Base-by-base conservation (phyloP, 1,140 invertebrate genomes). In the Carcinoscorpius rotundicauda region DNA sequence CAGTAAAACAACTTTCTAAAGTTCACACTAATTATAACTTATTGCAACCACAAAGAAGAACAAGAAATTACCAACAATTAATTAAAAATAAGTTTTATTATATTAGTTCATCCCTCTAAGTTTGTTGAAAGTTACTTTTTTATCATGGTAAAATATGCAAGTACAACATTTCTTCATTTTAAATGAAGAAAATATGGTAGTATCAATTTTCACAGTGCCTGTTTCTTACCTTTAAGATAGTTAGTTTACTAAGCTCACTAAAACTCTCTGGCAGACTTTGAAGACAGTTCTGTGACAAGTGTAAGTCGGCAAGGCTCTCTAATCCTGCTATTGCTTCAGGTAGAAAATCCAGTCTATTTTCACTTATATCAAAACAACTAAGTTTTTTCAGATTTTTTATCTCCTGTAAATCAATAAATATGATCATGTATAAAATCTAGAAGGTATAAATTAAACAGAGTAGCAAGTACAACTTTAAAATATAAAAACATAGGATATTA, bases 211-310 rank as follows among this genome's bases (percentile, higher is more conserved):
- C 29, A 29, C 29, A 29, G 29, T 29, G 29, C 29, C 29, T 29
- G 29, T 29, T 61, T 51, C 49, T 53, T 61, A 67, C 66, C 63
- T 68, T 68, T 58, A 98, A 79, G 76, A 98, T 98, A 60, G 89
- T 88, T 72, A 99, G 81, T 74, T 92, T 91, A 66, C 83, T 86
- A 64, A 99, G 80, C 71, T 87, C 83, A 52, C 94, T 93, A 63
- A 96, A 86, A 67, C 92, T 91, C 75, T 95, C 87, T 4, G 97
- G 97, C 69, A 99, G 79, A 51, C 84, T 85, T 78, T 97, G 91
- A 49, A 99, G 83, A 73, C 92, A 86, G 79, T 99, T 99, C 78
- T 97, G 93, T 6, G 93, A 97, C 58, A 98, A 82, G 78, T 93
- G 88, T 58, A 99, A 82, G 79, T 99, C 96, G 1, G 94, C 97